Base-by-base conservation (phyloP, 2,113 vertebrate genomes). In the Caranx ignobilis region DNA sequence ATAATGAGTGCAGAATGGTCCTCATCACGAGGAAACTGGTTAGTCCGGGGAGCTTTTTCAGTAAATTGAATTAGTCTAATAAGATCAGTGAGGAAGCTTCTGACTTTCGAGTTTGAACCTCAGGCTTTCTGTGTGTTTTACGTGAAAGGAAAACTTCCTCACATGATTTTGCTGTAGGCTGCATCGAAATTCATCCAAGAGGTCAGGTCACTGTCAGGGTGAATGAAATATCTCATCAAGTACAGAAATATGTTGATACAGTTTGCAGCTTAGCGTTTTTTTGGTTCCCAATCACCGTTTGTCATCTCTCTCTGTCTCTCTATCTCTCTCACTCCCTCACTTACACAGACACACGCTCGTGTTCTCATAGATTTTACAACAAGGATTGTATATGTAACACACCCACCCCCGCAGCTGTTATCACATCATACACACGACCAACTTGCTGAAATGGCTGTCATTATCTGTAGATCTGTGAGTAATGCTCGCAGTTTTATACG, bases 401-500 rank as follows among this genome's bases (percentile, higher is more conserved):
- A 39, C 35, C 5, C 39, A 34, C 60, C 18, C 43, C 39, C 73
- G 39, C 11, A 1, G 55, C 21, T 45, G 31, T 41, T 56, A 56
- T 31, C 48, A 48, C 41, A 59, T 68, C 18, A 35, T 12, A 64
- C 56, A 64, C 71, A 37, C 19, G 52, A 6, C 41, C 43, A 61
- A 12, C 8, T 19, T 47, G 15, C 32, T 6, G 32, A 76, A 57
- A 79, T 21, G 15, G 55, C 75, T 10, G 11, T 71, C 39, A 62
- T 85, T 81, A 87, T 82, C 80, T 72, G 32, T 11, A 62, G 9
- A 82, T 77, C 32, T 81, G 12, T 45, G 62, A 83, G 74, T 57
- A 75, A 71, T 57, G 26, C 71, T 82, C 68, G 69, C 50, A 68
- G 47, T 81, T 92, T 89, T 90, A 87, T 73, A 16, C 15, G 18